Base-by-base conservation (phyloP, 2,797 vertebrate genomes). In the Rhyacichthys aspro region DNA sequence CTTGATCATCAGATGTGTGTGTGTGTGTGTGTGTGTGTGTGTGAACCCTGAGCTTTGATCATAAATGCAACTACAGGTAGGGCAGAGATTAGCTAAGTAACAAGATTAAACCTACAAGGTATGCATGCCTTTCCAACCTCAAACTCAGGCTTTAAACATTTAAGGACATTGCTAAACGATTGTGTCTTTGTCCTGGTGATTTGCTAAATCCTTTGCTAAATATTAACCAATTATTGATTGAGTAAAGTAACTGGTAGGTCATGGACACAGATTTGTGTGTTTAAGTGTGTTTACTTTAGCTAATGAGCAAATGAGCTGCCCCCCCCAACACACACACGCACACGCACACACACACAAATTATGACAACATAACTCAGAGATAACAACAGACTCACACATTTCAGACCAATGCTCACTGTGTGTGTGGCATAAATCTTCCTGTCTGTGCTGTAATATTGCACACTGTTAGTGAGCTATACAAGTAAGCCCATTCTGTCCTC, bases 151-250 rank as follows among this genome's bases (percentile, higher is more conserved):
- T 28, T 28, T 37, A 16, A 17, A 7, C 11, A 36, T 17, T 37
- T 9, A 36, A 2, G 16, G 16, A 36, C 48, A 36, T 11, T 36
- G 11, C 33, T 36, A 7, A 9, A 15, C 28, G n/a, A 10, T 9
- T 2, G 14, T 11, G n/a, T 9, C 16, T 36, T 36, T 50, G 32
- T 16, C 6, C 43, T 37, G 0, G 58, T 43, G 14, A 71, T 34
- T n/a, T n/a, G n/a, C n/a, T 28, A 28, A 28, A 47, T 11, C 37
- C 11, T 61, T 42, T 4, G 78, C 67, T 84, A 85, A 85, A 53
- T 55, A 82, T 86, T 84, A 82, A 79, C 82, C 49, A 19, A 53
- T 59, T 55, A 54, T 72, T 45, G 23, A 49, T 54, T 47, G 12
- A 46, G 8, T n/a, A 58, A 28, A 36, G 9, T 0, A 56, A 63